Base-by-base conservation (phyloP, 2,113 vertebrate species). In the Pteronura brasiliensis region DNA sequence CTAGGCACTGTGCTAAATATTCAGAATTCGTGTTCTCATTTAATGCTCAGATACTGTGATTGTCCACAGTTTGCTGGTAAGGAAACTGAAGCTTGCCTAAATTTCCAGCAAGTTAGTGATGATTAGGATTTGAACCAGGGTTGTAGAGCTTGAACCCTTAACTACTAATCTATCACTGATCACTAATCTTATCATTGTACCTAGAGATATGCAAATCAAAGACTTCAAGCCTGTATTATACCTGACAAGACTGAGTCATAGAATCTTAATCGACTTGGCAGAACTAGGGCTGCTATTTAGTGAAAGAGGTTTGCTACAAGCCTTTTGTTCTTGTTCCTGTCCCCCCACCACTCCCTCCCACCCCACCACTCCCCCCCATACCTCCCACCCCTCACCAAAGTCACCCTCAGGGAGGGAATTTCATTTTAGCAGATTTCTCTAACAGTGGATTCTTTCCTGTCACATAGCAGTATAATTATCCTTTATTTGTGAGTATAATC, bases 401-500 rank as follows among this genome's bases (percentile, higher is more conserved):
- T 96, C 71, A 79, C n/a, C 5, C n/a, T n/a, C 14, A 49, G 23
- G 5, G 34, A 90, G 39, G 57, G 92, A 34, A 95, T 82, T 92
- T 84, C 71, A 42, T 74, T 20, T 87, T 61, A 55, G 44, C 39
- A 63, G 44, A 95, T 88, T 96, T 87, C 52, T 92, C 42, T 77
- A 84, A 93, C 17, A 72, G 77, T 61, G 13, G 29, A 84, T 86
- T 93, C 20, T 94, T 96, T 96, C 63, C 36, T 96, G 90, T 90
- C 71, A 98, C 92, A 59, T 34, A 95, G 69, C 42, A 88, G 69
- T 81, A 90, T 84, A 88, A 92, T 94, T 96, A 96, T 94, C 25
- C 20, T 98, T 96, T 96, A 84, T 96, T 96, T 96, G 63, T 86
- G 89, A 44, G 39, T 92, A 29, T 91, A 90, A 96, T 96, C 25